These are phyloP conservation scores for Pollenia labialis DNA, from an alignment of 2,888 invertebrate genomes.

Conservation along the genomic window DNA sequence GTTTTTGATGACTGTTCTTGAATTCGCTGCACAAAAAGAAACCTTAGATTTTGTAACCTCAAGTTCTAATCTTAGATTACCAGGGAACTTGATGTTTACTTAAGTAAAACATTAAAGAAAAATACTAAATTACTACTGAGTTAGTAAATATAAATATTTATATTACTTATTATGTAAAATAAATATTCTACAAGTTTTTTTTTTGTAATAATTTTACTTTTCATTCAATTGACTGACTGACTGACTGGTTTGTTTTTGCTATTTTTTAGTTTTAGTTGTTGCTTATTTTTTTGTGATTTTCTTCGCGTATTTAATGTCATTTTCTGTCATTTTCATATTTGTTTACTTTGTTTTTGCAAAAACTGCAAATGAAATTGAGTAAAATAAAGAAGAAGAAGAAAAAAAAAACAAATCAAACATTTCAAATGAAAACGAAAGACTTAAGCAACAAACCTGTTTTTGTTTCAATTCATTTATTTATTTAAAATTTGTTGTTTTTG, in stretches of 20 bases:
- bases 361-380: constrained; percentile 54
- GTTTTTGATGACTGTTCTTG: constrained; percentile 11
- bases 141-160: background rate
- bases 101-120: background rate
- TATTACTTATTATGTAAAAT: background rate
- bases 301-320: constrained; percentile 66
- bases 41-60: constrained; percentile 54
- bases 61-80: constrained; percentile 51
- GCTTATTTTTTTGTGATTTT: constrained; percentile 4
- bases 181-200: constrained; percentile 30
- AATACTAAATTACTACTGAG: background rate
- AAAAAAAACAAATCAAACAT: constrained; percentile 18
- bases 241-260: constrained; percentile 43
- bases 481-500: constrained; percentile 43
- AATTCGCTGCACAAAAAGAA: constrained; percentile 1
- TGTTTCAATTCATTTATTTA: constrained; percentile 50
- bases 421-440: constrained; percentile 68
- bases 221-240: constrained; percentile 2
- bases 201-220: constrained; percentile 6
- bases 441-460: constrained; percentile 72
- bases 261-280: constrained; percentile 34
- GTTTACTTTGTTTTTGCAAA: constrained; percentile 40
- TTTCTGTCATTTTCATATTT: constrained; percentile 67
- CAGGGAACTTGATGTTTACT: background rate
- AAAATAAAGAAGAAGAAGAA: background rate